Base-by-base conservation (phyloP, 1,140 invertebrate genomes). In the Glossosoma conforme region DNA sequence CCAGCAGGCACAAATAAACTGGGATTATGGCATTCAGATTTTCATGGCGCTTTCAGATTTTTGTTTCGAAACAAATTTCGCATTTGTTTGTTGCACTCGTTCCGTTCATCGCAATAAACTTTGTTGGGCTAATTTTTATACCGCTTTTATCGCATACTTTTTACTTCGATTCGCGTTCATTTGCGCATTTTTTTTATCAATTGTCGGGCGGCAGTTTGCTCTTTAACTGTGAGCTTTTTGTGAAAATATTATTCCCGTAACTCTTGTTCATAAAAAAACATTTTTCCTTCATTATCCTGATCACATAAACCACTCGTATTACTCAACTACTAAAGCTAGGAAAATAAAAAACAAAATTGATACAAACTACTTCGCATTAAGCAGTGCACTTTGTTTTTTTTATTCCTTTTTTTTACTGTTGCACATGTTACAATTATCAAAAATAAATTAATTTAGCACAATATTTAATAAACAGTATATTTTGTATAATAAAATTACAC, bases 31-130 rank as follows among this genome's bases (percentile, higher is more conserved):
- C 19, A 25, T 44, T 44, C 45, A 44, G 21, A 28, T 38, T 54
- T 44, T 32, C 11, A 17, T 28, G 14, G 9, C 24, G 8, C 24
- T n/a, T 33, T 44, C 24, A 21, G n/a, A 24, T 20, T 37, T 49
- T 47, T 35, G 37, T 45, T 53, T 47, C n/a, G 10, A 53, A 53
- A 53, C 33, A 44, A 44, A 54, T 54, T 50, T 35, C 41, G 41
- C 41, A 30, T 54, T 54, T 45, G 40, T 49, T 44, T 36, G 35
- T 44, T 48, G 25, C 36, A 21, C 30, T 24, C 2, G 37, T 47
- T 44, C 28, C 20, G 28, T 24, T 45, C 41, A 50, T 32, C 42
- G 53, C 15, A 21, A 51, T 42, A 44, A 56, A 56, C 37, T 54
- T 48, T 44, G 38, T 46, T 44, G 11, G 24, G 35, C 11, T 41